Evolutionary conservation across 2,113 vertebrate species (phyloP).

Genomic region (Chroicocephalus ridibundus): DNA sequence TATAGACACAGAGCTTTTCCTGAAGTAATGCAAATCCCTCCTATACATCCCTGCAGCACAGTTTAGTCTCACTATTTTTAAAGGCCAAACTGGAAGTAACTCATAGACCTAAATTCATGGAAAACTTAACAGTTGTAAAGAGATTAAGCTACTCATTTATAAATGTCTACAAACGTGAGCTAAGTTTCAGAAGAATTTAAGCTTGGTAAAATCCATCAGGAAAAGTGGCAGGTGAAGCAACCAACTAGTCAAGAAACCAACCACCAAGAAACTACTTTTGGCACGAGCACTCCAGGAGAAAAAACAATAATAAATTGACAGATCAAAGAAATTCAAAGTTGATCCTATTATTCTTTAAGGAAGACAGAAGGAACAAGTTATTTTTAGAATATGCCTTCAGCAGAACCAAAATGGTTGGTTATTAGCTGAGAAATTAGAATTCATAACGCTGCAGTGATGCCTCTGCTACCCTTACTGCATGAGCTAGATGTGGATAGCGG

Average conservation of each 20-base stretch:
- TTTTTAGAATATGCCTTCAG: background rate
- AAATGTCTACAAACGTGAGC: background rate
- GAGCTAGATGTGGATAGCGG: background rate
- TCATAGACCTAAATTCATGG: background rate
- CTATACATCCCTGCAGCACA: background rate
- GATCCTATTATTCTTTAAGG: background rate
- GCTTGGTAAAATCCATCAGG: background rate
- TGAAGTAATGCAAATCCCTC: background rate
- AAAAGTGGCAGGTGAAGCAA: background rate
- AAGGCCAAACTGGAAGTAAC: background rate
- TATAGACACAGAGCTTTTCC: background rate
- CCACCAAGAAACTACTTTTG: background rate
- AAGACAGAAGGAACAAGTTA: background rate
- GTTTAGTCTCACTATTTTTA: background rate
- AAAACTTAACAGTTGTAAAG: background rate
- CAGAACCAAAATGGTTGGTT: background rate
- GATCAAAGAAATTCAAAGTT: background rate
- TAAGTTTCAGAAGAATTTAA: background rate
- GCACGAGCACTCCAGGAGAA: background rate
- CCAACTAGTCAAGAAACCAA: background rate
- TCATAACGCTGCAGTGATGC: background rate
- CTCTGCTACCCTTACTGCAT: background rate
- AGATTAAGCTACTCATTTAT: background rate
- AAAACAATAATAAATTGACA: background rate
- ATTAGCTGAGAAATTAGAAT: background rate